These are phyloP conservation scores for Semotilus atromaculatus DNA, from an alignment of 2,797 vertebrate species.

Conservation along the genomic window DNA sequence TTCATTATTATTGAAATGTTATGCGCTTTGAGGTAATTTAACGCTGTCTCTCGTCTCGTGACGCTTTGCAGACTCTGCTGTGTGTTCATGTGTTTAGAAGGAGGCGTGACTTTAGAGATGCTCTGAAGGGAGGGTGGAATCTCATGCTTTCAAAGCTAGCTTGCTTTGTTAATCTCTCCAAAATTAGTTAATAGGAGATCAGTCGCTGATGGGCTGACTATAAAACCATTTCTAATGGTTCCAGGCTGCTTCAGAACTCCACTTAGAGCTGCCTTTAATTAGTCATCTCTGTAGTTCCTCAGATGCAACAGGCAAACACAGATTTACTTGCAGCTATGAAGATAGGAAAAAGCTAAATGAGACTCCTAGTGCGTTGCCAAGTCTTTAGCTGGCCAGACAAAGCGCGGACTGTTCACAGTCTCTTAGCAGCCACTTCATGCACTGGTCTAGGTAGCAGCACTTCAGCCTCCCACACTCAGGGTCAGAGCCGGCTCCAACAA, in stretches of 20 bases:
- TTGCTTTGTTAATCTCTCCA: too few relatives aligned
- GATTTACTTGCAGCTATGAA: constrained; percentile 9
- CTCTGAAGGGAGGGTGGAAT: too few relatives aligned
- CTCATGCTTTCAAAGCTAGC: too few relatives aligned
- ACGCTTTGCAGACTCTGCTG: too few relatives aligned
- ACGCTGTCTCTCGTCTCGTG: accelerated
- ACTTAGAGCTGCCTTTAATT: background rate
- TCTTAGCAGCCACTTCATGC: constrained; percentile 84
- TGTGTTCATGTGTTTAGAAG: too few relatives aligned
- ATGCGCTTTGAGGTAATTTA: too few relatives aligned
- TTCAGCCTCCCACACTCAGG: constrained; percentile 22
- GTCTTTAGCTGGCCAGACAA: constrained; percentile 70
- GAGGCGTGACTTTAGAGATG: too few relatives aligned
- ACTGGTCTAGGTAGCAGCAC: constrained; percentile 50
- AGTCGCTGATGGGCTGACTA: background rate
- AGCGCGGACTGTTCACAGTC: constrained; percentile 75
- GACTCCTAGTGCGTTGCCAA: constrained; percentile 60
- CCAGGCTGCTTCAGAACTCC: background rate
- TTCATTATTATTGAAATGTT: too few relatives aligned
- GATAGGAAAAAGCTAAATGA: constrained; percentile 6
- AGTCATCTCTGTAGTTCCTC: background rate
- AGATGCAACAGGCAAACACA: background rate
- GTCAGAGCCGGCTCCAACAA: background rate
- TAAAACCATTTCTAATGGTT: background rate
- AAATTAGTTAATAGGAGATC: too few relatives aligned